A percentile compares a stretch with the other conserved stretches of the same genome.
phyloP scores from a whole-genome alignment of 2,113 vertebrate species.

The Dromiciops gliroides region DNA sequence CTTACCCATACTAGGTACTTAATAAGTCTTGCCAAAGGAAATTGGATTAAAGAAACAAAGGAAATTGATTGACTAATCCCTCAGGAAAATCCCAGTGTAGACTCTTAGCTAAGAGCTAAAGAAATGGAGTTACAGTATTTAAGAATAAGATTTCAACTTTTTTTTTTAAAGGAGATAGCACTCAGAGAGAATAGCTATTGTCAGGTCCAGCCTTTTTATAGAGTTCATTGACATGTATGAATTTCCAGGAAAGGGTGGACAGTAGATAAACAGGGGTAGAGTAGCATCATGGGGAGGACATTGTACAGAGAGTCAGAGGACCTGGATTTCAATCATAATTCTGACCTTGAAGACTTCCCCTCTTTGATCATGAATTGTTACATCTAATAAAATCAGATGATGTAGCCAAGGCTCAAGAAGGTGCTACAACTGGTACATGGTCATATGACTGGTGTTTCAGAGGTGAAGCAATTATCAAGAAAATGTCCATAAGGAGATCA shows the following conservation, averaged over 20 bases:
- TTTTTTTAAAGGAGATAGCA: constrained; percentile 29
- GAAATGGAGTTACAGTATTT: not conserved
- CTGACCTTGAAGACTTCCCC: not conserved
- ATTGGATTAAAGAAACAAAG: not conserved
- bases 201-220: not conserved
- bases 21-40: not conserved
- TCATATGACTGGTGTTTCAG: too few relatives aligned
- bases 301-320: not conserved
- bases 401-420: too few relatives aligned
- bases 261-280: not conserved
- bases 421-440: too few relatives aligned
- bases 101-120: constrained; percentile 2
- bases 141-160: not conserved
- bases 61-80: too few relatives aligned
- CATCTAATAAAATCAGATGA: not conserved
- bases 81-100: constrained; percentile 42
- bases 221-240: not conserved
- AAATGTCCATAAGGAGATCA: too few relatives aligned
- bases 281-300: not conserved
- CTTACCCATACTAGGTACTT: not conserved
- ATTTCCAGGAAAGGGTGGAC: not conserved
- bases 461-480: too few relatives aligned
- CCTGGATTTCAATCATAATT: not conserved
- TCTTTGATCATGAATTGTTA: not conserved
- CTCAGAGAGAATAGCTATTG: not conserved